phyloP scores from a whole-genome alignment of 2,797 vertebrate species.

The Melanotaenia pygmaea region DNA sequence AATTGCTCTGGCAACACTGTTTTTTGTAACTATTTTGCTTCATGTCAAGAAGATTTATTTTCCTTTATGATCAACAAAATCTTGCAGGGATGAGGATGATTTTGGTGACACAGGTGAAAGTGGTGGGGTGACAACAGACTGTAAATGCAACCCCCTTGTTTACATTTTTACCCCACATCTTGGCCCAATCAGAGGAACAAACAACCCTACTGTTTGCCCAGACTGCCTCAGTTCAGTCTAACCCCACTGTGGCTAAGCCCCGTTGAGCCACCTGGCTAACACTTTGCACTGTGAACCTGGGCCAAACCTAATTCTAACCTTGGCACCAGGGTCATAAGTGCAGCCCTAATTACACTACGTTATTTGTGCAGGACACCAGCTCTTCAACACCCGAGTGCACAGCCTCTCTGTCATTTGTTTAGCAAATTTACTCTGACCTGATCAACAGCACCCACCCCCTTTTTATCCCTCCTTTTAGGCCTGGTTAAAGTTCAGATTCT shows the following conservation, averaged over 20 bases:
- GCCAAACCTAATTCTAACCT: constrained; percentile 70
- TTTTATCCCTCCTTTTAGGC: constrained; percentile 14
- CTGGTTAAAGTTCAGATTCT: constrained; percentile 69
- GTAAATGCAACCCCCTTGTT: constrained; percentile 77
- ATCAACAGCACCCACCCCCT: constrained; percentile 20
- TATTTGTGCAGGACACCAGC: constrained; percentile 76
- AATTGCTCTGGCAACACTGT: too few species aligned
- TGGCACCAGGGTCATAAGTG: constrained; percentile 83
- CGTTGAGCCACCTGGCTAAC: constrained; percentile 73
- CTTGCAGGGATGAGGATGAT: constrained; percentile 28
- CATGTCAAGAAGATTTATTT: constrained; percentile 13
- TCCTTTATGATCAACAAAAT: constrained; percentile 5
- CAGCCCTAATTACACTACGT: constrained; percentile 74
- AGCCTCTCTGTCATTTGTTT: constrained; percentile 66
- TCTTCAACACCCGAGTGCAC: constrained; percentile 65
- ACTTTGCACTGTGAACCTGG: constrained; percentile 64
- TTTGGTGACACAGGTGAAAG: constrained; percentile 69
- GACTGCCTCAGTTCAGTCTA: constrained; percentile 22
- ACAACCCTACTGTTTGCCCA: constrained; percentile 79
- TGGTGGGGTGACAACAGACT: constrained; percentile 73
- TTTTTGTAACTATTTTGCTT: neutral
- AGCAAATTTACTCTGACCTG: constrained; percentile 71
- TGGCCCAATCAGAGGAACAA: constrained; percentile 82
- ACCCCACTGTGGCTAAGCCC: constrained; percentile 16
- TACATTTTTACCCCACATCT: constrained; percentile 67